Evolutionary conservation across 2,113 vertebrate species (phyloP), one percentile per base, ranked within the genome.

Genomic region (Vidua chalybeata): DNA sequence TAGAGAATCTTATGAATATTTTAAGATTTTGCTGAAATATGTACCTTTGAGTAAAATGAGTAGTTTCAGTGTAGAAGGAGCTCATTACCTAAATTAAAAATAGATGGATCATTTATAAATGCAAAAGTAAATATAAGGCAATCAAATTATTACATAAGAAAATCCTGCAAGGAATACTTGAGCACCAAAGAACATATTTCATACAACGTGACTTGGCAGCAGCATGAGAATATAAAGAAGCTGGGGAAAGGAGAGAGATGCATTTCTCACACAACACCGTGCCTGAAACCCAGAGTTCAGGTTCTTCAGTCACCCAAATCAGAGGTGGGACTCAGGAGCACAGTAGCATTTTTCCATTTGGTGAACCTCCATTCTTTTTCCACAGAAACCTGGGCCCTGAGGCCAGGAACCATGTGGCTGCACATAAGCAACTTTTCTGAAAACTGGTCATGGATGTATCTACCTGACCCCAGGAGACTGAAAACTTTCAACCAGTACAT

Each of bases 71-170:
- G 28, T 54, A 72, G 63, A 87, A 82, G 9, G 66, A 89, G 72
- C 62, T 58, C 58, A 67, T 92, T 91, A 78, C 7, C 31, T 68
- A 84, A 84, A 92, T 84, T 89, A 93, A 93, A 94, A 94, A 92
- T 71, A 83, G 73, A 81, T 84, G 23, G 41, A 75, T 78, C 45
- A 78, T 82, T 91, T 94, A 82, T 63, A 95, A 90, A 93, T 92
- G 62, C 75, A 78, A 27, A 78, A 92, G 73, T 67, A 96, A 95
- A 93, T 84, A 87, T 26, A 81, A 92, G n/a, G 69, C 46, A 82
- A 93, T 87, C 43, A 75, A 78, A 75, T 89, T 84, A 91, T 90
- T 90, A 78, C 61, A 27, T 78, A 84, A 93, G 48, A 63, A 81
- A 93, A 54, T 68, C 69, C 73, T 89, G n/a, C 81, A 84, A 78